Evolutionary conservation across 2,888 invertebrate genomes (phyloP), one percentile per base, ranked within the genome.

Genomic region (Molanna angustata): DNA sequence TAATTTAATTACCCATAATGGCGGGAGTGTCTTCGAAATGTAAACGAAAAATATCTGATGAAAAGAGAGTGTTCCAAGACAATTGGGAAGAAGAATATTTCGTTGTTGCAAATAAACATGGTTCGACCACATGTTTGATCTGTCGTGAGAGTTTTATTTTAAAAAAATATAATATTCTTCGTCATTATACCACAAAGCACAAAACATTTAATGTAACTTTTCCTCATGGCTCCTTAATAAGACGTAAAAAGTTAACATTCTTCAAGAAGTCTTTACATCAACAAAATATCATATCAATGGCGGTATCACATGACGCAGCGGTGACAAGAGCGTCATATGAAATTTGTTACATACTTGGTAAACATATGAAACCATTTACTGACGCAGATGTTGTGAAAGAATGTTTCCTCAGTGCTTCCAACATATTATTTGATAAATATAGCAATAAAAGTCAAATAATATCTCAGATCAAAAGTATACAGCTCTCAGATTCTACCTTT

Each of bases 321-420:
- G 46, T 32, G 46, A 46, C 46, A 46, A 52, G 45, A 46, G 40
- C 46, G 41, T 52, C 52, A 20, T 52, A 52, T 46, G 52, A 52
- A 52, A 52, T 52, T 52, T 52, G 46, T 46, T 52, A 52, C 46
- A 37, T 52, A 52, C 45, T 50, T 33, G 42, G 50, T 50, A 50
- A 50, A 50, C 21, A 50, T 50, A 43, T 50, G 42, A 50, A 50
- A 43, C 50, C 50, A 43, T 50, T 50, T 50, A 43, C 50, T 19
- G 50, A 50, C 43, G 42, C 43, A 32, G 52, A 52, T 39, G 32
- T 46, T 52, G 52, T 52, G 52, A 52, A 52, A 19, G 52, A 52
- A 52, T 52, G 52, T 46, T 39, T 52, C 32, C 19, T 52, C 45
- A 46, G 40, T 46, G 46, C 52, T 45, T 52, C 52, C 40, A 52